Conservation (phyloP, 1,140 invertebrate genomes). For the Neuroterus valhalla region DNA sequence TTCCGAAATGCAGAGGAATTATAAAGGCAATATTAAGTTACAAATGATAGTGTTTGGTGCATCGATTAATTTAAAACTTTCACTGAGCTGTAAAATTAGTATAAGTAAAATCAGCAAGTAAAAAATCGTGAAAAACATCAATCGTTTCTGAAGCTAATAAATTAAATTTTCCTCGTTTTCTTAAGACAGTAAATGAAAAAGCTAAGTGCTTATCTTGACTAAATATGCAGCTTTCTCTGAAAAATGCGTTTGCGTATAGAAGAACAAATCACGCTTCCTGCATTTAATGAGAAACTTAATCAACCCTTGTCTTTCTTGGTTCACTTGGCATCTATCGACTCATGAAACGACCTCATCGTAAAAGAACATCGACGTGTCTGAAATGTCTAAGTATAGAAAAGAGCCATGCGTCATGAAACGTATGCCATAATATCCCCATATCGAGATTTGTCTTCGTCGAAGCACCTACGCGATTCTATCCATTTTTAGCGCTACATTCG, state of each 20-base stretch:
- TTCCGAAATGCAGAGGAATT: too few relatives aligned
- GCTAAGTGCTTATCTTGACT: not conserved
- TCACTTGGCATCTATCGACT: constrained; percentile 27
- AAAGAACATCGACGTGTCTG: constrained; percentile 16
- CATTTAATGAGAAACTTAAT: constrained; percentile 13
- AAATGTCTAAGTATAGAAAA: constrained; percentile 24
- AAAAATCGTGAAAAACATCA: too few relatives aligned
- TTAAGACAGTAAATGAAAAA: not conserved
- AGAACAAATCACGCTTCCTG: constrained; percentile 17
- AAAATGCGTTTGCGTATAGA: not conserved
- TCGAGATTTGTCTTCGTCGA: constrained; percentile 9
- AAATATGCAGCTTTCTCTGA: not conserved
- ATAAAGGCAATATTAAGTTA: too few relatives aligned
- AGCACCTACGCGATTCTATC: constrained; percentile 13
- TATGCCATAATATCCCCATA: constrained; percentile 2
- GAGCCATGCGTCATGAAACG: constrained; percentile 5
- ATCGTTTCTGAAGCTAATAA: not conserved
- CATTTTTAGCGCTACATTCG: constrained; percentile 8
- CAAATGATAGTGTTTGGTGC: too few relatives aligned
- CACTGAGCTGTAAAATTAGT: too few relatives aligned
- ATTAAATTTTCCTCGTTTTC: not conserved
- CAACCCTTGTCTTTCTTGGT: constrained; percentile 11
- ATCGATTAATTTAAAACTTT: too few relatives aligned
- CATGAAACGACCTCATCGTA: constrained; percentile 12
- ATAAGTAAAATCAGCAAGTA: too few relatives aligned